Conservation (phyloP, 2,888 invertebrate species). For the Biston betularia region DNA sequence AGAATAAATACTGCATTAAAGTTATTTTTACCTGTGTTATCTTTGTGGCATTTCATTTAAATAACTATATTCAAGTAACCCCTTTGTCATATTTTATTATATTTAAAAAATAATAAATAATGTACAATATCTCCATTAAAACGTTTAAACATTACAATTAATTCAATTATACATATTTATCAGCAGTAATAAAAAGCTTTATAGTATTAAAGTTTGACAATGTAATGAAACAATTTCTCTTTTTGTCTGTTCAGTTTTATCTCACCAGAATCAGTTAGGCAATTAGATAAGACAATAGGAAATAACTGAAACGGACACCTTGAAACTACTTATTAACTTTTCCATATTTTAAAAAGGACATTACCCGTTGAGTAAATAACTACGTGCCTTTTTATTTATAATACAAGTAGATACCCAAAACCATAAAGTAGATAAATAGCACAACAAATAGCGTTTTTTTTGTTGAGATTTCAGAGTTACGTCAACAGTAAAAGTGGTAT, state of each 20-base stretch:
- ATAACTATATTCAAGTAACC: neutral
- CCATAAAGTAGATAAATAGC: neutral
- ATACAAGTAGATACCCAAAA: no score
- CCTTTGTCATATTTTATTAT: slow-evolving; percentile 5
- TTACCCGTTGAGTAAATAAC: neutral
- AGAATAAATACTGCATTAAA: no score
- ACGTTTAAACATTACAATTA: slow-evolving; percentile 7
- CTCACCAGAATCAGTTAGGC: neutral
- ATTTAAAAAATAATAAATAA: slow-evolving; percentile 1
- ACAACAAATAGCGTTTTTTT: no score
- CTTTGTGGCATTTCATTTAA: neutral
- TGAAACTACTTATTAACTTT: neutral
- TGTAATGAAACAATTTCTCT: slow-evolving; percentile 2
- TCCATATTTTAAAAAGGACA: slow-evolving; percentile 8
- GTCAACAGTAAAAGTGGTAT: neutral
- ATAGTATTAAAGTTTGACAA: neutral
- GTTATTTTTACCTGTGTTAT: neutral
- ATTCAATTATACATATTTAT: slow-evolving; percentile 15
- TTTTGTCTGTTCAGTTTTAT: neutral
- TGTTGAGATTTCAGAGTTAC: no score
- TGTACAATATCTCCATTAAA: neutral
- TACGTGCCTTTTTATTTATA: slow-evolving; percentile 3
- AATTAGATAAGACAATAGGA: slow-evolving; percentile 16
- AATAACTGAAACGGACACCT: neutral
- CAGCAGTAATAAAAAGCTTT: neutral